Percentiles rank a stretch among this genome's conserved stretches.
Conservation (phyloP, 2,797 vertebrate genomes). For the Danio jaintianensis region DNA sequence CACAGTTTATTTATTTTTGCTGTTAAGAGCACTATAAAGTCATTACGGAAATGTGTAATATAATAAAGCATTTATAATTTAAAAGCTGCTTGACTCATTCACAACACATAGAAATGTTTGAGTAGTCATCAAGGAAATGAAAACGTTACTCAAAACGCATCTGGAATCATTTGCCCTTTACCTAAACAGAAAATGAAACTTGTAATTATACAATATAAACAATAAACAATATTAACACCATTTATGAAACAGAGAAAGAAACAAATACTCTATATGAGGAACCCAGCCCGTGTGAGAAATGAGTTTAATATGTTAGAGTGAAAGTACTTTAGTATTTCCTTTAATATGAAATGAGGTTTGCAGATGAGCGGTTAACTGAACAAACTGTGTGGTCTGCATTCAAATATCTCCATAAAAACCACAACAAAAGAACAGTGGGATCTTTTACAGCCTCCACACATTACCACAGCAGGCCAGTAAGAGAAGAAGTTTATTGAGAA, state of each 20-base stretch:
- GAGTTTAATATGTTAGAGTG: conserved; percentile 24
- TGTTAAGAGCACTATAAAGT: not conserved
- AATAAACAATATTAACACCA: not conserved
- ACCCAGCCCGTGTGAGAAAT: conserved; percentile 22
- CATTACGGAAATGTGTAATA: not conserved
- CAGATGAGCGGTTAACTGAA: conserved; percentile 20
- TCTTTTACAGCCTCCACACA: conserved; percentile 23
- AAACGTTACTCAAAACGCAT: not conserved
- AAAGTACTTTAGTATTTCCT: conserved; percentile 20
- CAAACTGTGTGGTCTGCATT: conserved; percentile 23
- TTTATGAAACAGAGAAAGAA: not conserved
- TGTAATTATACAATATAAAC: too few species aligned
- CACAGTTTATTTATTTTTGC: not conserved
- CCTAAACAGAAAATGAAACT: not conserved
- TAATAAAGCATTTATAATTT: not conserved
- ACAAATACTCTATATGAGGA: not conserved
- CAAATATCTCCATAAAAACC: conserved; percentile 27
- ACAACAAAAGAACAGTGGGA: conserved; percentile 32
- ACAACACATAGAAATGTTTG: not conserved
- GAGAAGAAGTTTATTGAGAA: conserved; percentile 11
- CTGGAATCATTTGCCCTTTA: not conserved
- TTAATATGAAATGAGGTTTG: conserved; percentile 34
- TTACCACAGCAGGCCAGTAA: conserved; percentile 18
- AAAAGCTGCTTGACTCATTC: not conserved
- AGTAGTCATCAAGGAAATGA: not conserved